Evolutionary conservation across 2,888 invertebrate genomes (phyloP), one percentile per base, ranked within the genome.

Genomic region (Incurvaria masculella): DNA sequence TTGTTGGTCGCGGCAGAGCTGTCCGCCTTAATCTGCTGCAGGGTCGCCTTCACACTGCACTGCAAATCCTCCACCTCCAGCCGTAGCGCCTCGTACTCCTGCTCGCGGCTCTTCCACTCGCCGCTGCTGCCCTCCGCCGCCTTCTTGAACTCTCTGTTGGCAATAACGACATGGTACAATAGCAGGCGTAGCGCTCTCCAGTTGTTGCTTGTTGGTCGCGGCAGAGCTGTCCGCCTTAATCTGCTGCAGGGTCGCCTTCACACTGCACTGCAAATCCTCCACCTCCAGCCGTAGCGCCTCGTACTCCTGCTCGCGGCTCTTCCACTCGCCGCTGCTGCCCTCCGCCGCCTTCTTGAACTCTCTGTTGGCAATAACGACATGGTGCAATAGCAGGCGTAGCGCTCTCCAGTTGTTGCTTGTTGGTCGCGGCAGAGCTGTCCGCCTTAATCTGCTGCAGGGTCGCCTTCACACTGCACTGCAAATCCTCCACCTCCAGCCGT

Each of bases 251-350:
- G 82, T 81, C 50, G 59, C 68, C 49, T 74, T 78, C 39, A 90
- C 85, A 2, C 86, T 81, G 46, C 83, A 84, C 59, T 82, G 73
- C 56, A 95, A 69, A 62, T 92, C 94, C 6, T 75, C 74, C 47
- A 91, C 87, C 74, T 96, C 95, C 51, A 94, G 66, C 55, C 85
- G 85, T 18, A 94, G 68, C 1, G 87, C 87, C 63, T 91, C 89
- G 54, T 87, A 88, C 62, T 92, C 88, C 67, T 87, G 86, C 61
- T 90, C 88, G 2, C 86, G 82, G 54, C 86, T 84, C 58, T 88
- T 86, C 89, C 94, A 92, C 51, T 85, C 82, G 45, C 81, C 81
- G 46, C 82, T 82, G 59, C 92, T 89, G 47, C 82, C 79, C 44
- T 89, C 90, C 0, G 89, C 85, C 0, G 74, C 75, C 51, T 72